Conservation (phyloP, 2,113 vertebrate genomes). For the Cariama cristata region DNA sequence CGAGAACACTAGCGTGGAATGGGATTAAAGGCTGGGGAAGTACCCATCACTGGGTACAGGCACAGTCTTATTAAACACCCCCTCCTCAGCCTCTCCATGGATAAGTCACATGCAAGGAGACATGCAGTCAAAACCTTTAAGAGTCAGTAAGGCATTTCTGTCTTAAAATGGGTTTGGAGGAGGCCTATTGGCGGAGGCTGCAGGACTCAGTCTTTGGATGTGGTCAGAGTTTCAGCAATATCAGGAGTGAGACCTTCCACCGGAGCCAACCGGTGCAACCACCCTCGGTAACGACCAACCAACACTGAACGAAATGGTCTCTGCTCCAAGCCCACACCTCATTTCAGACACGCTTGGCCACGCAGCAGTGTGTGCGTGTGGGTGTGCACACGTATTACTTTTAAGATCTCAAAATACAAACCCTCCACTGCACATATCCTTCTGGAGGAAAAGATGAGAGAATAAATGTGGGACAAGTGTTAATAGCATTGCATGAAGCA, state of each 20-base stretch:
- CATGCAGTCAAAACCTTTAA: neutral
- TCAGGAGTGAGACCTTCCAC: neutral
- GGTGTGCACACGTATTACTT: accelerated
- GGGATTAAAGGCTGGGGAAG: neutral
- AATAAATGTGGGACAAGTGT: neutral
- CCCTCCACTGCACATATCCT: accelerated
- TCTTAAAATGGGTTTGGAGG: neutral
- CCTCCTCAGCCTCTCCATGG: neutral
- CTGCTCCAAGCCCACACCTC: neutral
- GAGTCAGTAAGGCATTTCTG: neutral
- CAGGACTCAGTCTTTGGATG: neutral
- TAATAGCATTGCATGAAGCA: neutral
- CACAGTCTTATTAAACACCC: neutral
- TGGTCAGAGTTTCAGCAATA: neutral
- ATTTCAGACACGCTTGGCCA: neutral
- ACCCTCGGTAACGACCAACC: neutral
- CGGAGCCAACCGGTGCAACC: neutral
- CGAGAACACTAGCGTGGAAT: neutral
- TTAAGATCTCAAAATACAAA: neutral
- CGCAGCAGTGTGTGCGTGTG: no score
- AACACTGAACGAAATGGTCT: neutral
- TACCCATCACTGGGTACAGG: neutral
- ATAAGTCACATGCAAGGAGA: neutral
- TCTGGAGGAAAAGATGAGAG: neutral
- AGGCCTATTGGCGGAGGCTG: neutral